phyloP scores from a whole-genome alignment of 64 coral and sea anemone species.

The Montipora sp. region DNA sequence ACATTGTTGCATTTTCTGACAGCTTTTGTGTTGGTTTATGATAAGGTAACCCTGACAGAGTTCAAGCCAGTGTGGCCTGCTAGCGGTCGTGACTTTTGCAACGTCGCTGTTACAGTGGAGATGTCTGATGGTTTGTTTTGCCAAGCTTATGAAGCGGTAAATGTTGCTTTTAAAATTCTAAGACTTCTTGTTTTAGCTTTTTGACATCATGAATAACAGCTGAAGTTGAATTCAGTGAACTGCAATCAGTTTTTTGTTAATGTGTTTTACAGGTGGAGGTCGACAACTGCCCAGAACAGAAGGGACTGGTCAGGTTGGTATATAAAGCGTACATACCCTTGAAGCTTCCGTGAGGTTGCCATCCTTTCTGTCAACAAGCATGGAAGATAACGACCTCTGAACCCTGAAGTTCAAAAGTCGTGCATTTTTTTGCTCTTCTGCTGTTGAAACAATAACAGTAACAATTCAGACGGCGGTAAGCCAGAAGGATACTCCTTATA shows the following conservation, averaged over 20 bases:
- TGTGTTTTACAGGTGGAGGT: conserved; percentile 32
- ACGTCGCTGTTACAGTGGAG: conserved; percentile 49
- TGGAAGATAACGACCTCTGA: no score
- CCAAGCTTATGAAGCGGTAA: conserved; percentile 63
- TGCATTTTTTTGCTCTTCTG: no score
- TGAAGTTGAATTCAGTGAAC: neutral
- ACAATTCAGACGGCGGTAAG: no score
- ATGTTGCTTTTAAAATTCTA: neutral
- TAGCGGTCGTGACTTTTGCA: conserved; percentile 84
- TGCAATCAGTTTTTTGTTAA: neutral
- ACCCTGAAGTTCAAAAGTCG: no score
- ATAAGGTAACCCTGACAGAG: conserved; percentile 63
- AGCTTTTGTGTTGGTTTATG: neutral
- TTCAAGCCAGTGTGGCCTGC: conserved; percentile 88
- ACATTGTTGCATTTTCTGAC: neutral
- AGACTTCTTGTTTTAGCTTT: neutral
- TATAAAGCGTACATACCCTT: neutral
- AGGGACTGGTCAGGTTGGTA: conserved; percentile 80
- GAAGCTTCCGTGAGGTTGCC: neutral
- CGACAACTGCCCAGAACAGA: conserved; percentile 61
- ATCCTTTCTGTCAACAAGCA: neutral
- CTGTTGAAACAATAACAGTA: no score
- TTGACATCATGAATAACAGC: neutral
- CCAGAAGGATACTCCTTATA: no score
- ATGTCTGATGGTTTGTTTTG: conserved; percentile 62